Conservation (phyloP, 2,888 invertebrate species). For the Anthrax anthrax region DNA sequence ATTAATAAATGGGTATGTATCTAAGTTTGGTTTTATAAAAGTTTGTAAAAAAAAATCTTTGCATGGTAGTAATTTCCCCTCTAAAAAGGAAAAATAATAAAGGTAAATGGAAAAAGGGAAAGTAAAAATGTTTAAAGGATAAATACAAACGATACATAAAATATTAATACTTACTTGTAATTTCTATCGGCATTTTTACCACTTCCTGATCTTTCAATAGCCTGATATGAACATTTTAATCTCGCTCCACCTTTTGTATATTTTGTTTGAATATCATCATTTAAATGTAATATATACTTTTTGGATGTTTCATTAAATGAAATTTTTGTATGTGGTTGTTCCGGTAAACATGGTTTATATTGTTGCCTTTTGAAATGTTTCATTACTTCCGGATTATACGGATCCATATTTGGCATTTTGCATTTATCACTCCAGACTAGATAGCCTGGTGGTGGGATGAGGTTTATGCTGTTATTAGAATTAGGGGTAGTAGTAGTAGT, state of each 20-base stretch:
- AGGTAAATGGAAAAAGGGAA: too few relatives aligned
- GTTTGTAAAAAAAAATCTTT: too few relatives aligned
- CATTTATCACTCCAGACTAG: conserved; percentile 44
- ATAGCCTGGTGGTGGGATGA: conserved; percentile 24
- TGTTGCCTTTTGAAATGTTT: conserved; percentile 38
- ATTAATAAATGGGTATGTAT: too few relatives aligned
- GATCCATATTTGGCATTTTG: conserved; percentile 45
- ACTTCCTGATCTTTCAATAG: conserved; percentile 21
- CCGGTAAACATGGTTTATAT: conserved; percentile 38
- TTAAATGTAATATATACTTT: conserved; percentile 23
- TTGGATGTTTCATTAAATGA: conserved; percentile 18
- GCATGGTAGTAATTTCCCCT: too few relatives aligned
- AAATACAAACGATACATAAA: too few relatives aligned
- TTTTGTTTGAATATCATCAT: conserved; percentile 17
- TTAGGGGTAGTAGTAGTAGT: not conserved
- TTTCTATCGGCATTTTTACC: conserved; percentile 22
- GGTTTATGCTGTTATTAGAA: conserved; percentile 1
- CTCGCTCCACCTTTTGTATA: conserved; percentile 16
- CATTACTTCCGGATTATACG: conserved; percentile 41
- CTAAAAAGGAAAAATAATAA: too few relatives aligned
- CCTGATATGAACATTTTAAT: conserved; percentile 28
- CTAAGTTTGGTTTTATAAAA: too few relatives aligned
- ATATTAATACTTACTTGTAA: conserved; percentile 20
- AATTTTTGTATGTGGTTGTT: conserved; percentile 24
- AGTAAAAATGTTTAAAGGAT: too few relatives aligned